phyloP scores from a whole-genome alignment of 2,888 invertebrate genomes.

The Acanthosepion pharaonis region DNA sequence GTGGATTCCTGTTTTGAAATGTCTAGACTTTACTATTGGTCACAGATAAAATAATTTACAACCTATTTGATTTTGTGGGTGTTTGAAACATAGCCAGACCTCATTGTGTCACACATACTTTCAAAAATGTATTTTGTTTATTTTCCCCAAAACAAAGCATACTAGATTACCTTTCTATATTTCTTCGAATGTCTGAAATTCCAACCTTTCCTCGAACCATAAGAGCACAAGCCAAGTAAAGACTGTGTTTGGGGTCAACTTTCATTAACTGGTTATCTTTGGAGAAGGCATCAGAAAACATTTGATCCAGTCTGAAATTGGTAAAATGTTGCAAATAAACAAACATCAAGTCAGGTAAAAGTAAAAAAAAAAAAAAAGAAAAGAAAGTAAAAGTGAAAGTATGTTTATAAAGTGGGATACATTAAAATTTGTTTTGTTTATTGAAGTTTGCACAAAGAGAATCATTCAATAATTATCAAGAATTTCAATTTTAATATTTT shows the following conservation, averaged over 20 bases:
- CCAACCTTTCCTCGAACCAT: conserved; percentile 74
- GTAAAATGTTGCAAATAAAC: neutral
- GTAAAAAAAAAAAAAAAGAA: neutral
- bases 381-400: neutral
- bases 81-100: too few relatives aligned
- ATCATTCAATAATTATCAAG: too few relatives aligned
- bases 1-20: too few relatives aligned
- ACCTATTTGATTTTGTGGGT: too few relatives aligned
- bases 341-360: neutral
- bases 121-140: neutral
- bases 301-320: conserved; percentile 72
- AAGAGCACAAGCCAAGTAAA: conserved; percentile 75
- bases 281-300: conserved; percentile 75
- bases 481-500: too few relatives aligned
- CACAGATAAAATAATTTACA: too few relatives aligned
- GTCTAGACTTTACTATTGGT: too few relatives aligned
- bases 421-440: neutral
- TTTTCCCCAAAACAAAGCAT: neutral
- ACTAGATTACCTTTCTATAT: conserved; percentile 73
- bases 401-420: neutral
- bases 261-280: conserved; percentile 73
- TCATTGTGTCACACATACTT: neutral
- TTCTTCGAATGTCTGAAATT: conserved; percentile 74
- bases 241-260: conserved; percentile 72
- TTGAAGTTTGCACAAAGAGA: neutral